Base-by-base conservation (phyloP, 2,888 invertebrate species). In the Drosophila subquinaria region DNA sequence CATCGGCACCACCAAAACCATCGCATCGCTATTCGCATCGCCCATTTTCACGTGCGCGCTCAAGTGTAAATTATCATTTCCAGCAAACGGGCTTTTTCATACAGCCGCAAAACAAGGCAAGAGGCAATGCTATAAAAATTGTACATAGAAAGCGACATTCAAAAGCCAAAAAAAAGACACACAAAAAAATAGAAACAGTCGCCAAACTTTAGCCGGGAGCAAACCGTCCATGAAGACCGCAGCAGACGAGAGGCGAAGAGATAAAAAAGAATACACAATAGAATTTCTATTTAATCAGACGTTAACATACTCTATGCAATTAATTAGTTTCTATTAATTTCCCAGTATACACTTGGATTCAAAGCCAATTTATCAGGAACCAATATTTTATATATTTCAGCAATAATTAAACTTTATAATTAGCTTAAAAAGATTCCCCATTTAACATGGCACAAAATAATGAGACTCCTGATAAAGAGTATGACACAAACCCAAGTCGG, bases 61-160 rank as follows among this genome's bases (percentile, higher is more conserved):
- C 87, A 89, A 88, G 87, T 88, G 87, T 84, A 88, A 88, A 88
- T 88, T 89, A 88, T 88, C 89, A 88, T 88, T 88, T 88, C 87
- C 87, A 87, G 76, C 81, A 85, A 85, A 79, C 82, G 77, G 79
- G 70, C 73, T 79, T 79, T 73, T 71, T 73, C 71, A 68, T 66
- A 68, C 63, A 79, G 60, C 66, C 70, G 43, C 60, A 81, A 76
- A 79, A 73, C 76, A 82, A 77, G 66, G 66, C 79, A 73, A 81
- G 69, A 83, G 79, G 69, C 76, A 82, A 73, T 69, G 76, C 79
- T 68, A 87, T 76, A 80, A 87, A 84, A 81, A 87, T 77, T 77
- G 74, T 76, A 79, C 81, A 85, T 33, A 70, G 71, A 81, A 81
- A 55, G 63, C 74, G 81, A 72, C 73, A 73, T 59, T 60, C 68